Evolutionary conservation across 1,140 invertebrate genomes (phyloP), one percentile per base, ranked within the genome.

Genomic region (Papilio xuthus): DNA sequence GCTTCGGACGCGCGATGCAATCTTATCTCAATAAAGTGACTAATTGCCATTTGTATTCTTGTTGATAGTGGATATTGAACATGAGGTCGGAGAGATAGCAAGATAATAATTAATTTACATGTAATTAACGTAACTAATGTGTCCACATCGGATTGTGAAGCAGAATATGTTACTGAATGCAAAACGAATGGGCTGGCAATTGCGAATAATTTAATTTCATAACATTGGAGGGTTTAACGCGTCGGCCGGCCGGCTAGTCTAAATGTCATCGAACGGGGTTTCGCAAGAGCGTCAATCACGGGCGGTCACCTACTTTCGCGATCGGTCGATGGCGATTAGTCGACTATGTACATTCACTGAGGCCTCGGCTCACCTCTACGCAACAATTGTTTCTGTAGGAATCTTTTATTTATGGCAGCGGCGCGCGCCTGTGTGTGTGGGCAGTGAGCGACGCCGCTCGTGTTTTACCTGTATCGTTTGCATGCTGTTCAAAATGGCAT

Each of bases 381-480:
- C 92, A 94, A 93, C 92, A 92, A 94, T 94, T 94, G 92, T 92
- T 94, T 94, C 91, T 92, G 90, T 92, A 91, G 90, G 92, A 94
- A 93, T 94, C 92, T 94, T 92, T 94, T 94, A 94, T 94, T 93
- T 94, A 94, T 93, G 91, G 91, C 90, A 89, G 85, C 88, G 83
- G 79, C 80, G 37, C 85, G 80, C 82, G 85, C 79, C 78, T 90
- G 91, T 93, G 91, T 92, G 91, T 81, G 90, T 89, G 86, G 86
- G 87, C 89, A 84, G 88, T 89, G 86, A 90, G 85, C 90, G 88
- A 88, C 90, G 85, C 86, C 86, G 88, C 90, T 85, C 89, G 92
- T 94, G 92, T 93, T 88, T 92, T 94, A 94, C 92, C 91, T 94
- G 92, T 92, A 79, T 82, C 79, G 72, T 41, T 47, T 13, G 18